Percentiles rank a stretch among this genome's conserved stretches.
phyloP scores from a whole-genome alignment of 1,140 invertebrate genomes.

The Nasonia giraulti region DNA sequence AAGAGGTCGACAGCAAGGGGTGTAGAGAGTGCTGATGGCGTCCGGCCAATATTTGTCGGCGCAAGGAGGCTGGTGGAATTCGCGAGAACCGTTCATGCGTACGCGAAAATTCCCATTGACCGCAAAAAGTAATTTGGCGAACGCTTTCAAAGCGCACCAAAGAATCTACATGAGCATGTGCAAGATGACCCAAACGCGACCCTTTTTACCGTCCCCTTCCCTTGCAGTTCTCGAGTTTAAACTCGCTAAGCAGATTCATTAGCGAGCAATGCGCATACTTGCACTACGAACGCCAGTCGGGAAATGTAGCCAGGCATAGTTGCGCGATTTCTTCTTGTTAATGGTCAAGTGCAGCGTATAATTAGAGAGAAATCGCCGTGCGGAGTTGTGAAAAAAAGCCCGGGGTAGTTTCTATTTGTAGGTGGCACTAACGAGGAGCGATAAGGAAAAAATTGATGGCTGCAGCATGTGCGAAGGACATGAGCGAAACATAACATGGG shows the following conservation, averaged over 20 bases:
- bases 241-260: not conserved
- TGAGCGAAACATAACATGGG: too few relatives aligned
- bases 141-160: not conserved
- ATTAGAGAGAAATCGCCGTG: not conserved
- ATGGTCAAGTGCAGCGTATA: not conserved
- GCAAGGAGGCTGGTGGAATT: not conserved
- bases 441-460: too few relatives aligned
- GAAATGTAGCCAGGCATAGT: not conserved
- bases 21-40: not conserved
- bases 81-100: constrained; percentile 5
- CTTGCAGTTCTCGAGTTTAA: not conserved
- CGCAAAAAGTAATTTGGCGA: constrained; percentile 35
- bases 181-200: too few relatives aligned
- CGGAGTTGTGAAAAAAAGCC: not conserved
- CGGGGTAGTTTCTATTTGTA: not conserved
- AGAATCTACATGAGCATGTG: not conserved
- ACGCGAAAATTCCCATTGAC: constrained; percentile 21
- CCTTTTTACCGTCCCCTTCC: not conserved
- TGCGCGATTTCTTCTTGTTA: not conserved
- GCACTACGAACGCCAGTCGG: not conserved
- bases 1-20: not conserved
- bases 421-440: too few relatives aligned
- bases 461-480: too few relatives aligned
- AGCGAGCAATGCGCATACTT: not conserved
- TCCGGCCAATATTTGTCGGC: constrained; percentile 38